These are phyloP conservation scores for Nyctibius grandis DNA, from an alignment of 2,797 vertebrate genomes.

Conservation along the genomic window DNA sequence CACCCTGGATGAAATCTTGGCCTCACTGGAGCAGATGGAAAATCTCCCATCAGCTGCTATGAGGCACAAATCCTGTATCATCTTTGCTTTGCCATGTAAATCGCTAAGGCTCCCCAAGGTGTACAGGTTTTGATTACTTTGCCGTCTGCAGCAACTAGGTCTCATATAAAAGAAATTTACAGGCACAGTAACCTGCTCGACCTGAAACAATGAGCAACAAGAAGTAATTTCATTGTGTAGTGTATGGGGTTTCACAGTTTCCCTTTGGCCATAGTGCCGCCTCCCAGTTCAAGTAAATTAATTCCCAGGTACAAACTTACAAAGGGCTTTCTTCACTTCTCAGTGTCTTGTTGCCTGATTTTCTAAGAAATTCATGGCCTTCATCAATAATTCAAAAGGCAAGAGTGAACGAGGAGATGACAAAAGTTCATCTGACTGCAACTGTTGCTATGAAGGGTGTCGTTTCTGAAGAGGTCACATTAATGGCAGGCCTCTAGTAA, in stretches of 20 bases:
- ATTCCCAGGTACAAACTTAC: neutral
- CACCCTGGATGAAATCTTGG: neutral
- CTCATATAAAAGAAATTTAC: neutral
- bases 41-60: rapidly evolving
- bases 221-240: neutral
- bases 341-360: neutral
- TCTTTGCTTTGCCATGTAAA: neutral
- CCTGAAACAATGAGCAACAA: neutral
- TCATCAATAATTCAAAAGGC: neutral
- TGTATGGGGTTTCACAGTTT: neutral
- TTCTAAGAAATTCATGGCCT: neutral
- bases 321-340: neutral
- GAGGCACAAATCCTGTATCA: rapidly evolving
- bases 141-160: neutral
- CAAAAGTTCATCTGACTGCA: neutral
- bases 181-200: neutral
- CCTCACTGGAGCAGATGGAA: neutral
- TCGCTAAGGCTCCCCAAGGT: neutral
- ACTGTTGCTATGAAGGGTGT: neutral
- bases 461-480: neutral
- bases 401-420: neutral
- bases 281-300: neutral
- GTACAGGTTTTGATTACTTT: neutral
- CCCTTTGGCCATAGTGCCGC: neutral
- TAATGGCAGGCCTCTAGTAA: neutral